Evolutionary conservation across 2,888 invertebrate species (phyloP), one percentile per base, ranked within the genome.

Genomic region (Agrotis exclamationis): DNA sequence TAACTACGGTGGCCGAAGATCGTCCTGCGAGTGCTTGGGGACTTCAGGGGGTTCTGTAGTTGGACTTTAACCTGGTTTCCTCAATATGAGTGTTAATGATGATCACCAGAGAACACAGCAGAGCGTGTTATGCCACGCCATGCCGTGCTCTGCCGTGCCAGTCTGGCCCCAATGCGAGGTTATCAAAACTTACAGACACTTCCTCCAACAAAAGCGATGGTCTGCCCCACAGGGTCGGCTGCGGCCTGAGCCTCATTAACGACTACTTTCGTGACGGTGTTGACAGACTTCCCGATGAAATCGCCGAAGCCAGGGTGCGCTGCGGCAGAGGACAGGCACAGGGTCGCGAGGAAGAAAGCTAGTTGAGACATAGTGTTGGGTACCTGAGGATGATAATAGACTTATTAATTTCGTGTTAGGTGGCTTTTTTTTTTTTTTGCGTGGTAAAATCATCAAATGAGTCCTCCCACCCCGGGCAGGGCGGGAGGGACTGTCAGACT

Each of bases 211-310:
- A 9, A 58, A 2, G 71, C 67, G 0, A 76, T 14, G 5, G 60
- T 18, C 56, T 83, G 65, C 0, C 74, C 85, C 0, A 83, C 2
- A 0, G 85, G 85, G 7, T 82, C 69, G 18, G 59, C 20, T 2
- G 63, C 51, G 11, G 79, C 73, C 1, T 66, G 67, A 0, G 69
- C n/a, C 22, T 80, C 83, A 20, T 58, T 78, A 2, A 20, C 3
- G 1, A 6, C 13, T 3, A 7, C 13, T 2, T 53, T 13, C 28
- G 45, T 50, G 20, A 16, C 3, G 13, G 0, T 9, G 3, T 9
- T 47, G 11, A n/a, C 33, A 13, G n/a, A 24, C 13, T 47, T 7
- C 3, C 14, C 0, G 20, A 68, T 0, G 16, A 0, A 5, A 0
- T 22, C 13, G 9, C 58, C 0, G 0, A 58, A 16, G 9, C 45